Base-by-base conservation (phyloP, 2,113 vertebrate species). In the Actinemys pallida region DNA sequence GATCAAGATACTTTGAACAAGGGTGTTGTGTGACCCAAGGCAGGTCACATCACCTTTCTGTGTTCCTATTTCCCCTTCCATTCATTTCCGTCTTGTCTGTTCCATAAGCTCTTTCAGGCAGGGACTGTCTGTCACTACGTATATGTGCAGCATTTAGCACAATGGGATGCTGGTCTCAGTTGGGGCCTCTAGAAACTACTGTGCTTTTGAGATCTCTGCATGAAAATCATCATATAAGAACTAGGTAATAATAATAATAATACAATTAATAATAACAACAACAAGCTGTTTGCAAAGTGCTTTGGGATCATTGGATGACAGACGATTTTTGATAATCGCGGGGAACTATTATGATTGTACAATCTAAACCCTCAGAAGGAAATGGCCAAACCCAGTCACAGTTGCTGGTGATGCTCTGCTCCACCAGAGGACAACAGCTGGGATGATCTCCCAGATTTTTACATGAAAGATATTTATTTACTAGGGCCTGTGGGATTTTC, bases 21-120 rank as follows among this genome's bases (percentile, higher is more conserved):
- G 69, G 8, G n/a, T 39, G 0, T 69, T 90, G 69, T 27, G 42
- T 90, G 95, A 94, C 95, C 95, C 90, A 93, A 91, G 54, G 49
- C 93, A 95, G 95, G 94, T 87, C 94, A 96, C 95, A 89, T 97
- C 96, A 84, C 85, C 82, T 94, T 94, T 25, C 45, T 0, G 0
- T 89, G 72, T 59, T 90, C 89, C 54, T 16, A 59, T 11, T 93
- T 93, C 17, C n/a, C 90, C 31, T 53, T 94, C 52, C 52, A 93
- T 90, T 83, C 80, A 59, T 95, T 96, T 91, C 80, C 72, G 27
- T 59, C 57, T 87, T 92, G 83, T 35, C 87, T 94, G 47, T 78
- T 90, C 89, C 52, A 83, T 93, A 88, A 56, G 86, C 76, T 82
- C 93, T 91, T 52, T 11, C 0, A 69, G 82, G 54, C 86, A 90